These are phyloP conservation scores for Stegostoma tigrinum DNA, from an alignment of 2,113 vertebrate species.

Conservation along the genomic window DNA sequence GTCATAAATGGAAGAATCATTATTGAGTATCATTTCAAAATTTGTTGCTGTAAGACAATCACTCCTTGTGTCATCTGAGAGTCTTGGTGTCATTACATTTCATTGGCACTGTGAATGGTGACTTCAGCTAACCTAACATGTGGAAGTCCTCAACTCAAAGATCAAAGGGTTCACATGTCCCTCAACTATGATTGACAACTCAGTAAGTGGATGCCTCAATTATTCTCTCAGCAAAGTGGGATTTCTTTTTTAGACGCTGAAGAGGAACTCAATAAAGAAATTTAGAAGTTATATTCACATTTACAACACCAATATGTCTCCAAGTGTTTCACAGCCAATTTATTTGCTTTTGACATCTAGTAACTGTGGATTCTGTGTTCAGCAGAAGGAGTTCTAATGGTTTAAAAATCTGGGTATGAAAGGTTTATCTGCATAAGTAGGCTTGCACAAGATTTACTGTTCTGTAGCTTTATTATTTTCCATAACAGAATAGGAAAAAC, in stretches of 20 bases:
- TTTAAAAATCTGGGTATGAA: no score
- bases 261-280: not conserved
- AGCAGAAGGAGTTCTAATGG: not conserved
- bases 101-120: not conserved
- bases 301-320: not conserved
- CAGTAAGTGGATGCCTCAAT: not conserved
- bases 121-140: not conserved
- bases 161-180: not conserved
- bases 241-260: not conserved
- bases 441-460: not conserved
- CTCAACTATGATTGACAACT: not conserved
- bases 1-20: not conserved
- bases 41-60: not conserved
- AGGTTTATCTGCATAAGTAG: no score
- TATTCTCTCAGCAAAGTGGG: not conserved
- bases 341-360: not conserved
- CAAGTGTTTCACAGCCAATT: not conserved
- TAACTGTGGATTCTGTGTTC: not conserved
- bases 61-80: not conserved
- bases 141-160: not conserved
- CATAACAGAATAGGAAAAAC: not conserved
- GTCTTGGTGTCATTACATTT: not conserved
- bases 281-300: not conserved
- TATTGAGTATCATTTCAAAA: not conserved
- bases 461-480: not conserved